A percentile compares a stretch with the other conserved stretches of the same genome.
Evolutionary conservation across 2,888 invertebrate species (phyloP).

Genomic region (Lepidocyrtinus sp.): DNA sequence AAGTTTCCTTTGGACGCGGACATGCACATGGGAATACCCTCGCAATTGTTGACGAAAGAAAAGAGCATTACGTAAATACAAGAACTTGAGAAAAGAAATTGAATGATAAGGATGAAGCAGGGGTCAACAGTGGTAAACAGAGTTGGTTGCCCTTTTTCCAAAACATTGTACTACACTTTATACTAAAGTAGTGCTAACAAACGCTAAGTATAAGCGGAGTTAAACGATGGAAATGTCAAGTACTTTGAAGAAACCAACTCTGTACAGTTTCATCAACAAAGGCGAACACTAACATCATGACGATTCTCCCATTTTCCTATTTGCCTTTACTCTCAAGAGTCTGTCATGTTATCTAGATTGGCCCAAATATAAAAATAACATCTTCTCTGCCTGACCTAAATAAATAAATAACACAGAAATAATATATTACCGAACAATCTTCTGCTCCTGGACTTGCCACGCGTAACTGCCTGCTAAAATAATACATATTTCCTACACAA

Average conservation of each 20-base stretch:
- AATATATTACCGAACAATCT: background rate
- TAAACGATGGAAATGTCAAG: constrained; percentile 47
- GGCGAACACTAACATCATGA: constrained; percentile 6
- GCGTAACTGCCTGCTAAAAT: too few relatives aligned
- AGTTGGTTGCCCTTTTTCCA: background rate
- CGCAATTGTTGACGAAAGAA: constrained; percentile 9
- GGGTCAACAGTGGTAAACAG: background rate
- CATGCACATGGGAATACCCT: constrained; percentile 33
- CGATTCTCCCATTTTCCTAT: constrained; percentile 11
- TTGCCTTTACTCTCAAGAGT: background rate
- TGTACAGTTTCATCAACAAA: background rate
- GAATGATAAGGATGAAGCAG: constrained; percentile 12
- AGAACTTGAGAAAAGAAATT: background rate
- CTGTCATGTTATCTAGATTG: constrained; percentile 20
- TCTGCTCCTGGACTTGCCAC: too few relatives aligned
- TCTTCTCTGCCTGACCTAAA: constrained; percentile 39
- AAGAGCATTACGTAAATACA: background rate
- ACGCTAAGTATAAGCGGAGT: too few relatives aligned
- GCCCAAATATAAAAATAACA: constrained; percentile 27
- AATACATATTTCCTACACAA: too few relatives aligned
- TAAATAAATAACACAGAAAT: constrained; percentile 30
- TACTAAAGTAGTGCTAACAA: too few relatives aligned
- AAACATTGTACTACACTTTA: too few relatives aligned
- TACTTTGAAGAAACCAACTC: background rate
- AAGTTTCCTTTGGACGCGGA: constrained; percentile 10